Conservation (phyloP, 2,797 vertebrate genomes). For the Anabacerthia variegaticeps region DNA sequence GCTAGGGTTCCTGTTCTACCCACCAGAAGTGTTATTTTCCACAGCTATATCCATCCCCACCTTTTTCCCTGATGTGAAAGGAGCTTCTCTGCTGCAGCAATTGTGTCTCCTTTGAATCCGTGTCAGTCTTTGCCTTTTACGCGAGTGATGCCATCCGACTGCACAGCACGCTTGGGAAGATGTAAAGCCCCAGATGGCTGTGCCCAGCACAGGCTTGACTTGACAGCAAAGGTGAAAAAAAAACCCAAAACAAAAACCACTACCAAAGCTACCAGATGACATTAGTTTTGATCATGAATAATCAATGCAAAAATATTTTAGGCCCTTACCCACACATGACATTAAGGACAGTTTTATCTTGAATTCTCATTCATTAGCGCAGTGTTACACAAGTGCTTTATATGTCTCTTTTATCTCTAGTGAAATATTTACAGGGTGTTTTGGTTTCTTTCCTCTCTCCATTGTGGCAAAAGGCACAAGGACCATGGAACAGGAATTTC, state of each 20-base stretch:
- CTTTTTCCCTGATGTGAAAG: background rate
- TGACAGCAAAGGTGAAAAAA: slow-evolving; percentile 17
- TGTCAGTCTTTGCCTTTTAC: slow-evolving; percentile 17
- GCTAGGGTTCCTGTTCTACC: background rate
- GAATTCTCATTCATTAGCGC: background rate
- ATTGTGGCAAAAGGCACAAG: background rate
- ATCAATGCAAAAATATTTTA: slow-evolving; percentile 16
- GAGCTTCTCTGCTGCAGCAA: background rate
- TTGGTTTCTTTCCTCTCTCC: background rate
- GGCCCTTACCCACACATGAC: background rate
- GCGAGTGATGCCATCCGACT: slow-evolving; percentile 25
- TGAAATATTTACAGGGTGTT: slow-evolving; percentile 14
- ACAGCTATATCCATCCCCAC: background rate
- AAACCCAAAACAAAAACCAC: rapidly evolving
- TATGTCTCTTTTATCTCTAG: slow-evolving; percentile 11
- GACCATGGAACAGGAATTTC: background rate
- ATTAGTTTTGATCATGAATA: slow-evolving; percentile 14
- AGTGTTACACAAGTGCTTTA: background rate
- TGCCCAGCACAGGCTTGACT: background rate
- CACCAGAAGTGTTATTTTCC: background rate
- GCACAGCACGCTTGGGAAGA: slow-evolving; percentile 19
- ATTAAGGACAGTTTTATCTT: slow-evolving; percentile 25
- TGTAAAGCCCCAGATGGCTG: slow-evolving; percentile 29
- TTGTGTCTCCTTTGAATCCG: background rate
- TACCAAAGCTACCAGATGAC: background rate